Conservation (phyloP, 2,797 vertebrate genomes). For the Cephalopachus bancanus region DNA sequence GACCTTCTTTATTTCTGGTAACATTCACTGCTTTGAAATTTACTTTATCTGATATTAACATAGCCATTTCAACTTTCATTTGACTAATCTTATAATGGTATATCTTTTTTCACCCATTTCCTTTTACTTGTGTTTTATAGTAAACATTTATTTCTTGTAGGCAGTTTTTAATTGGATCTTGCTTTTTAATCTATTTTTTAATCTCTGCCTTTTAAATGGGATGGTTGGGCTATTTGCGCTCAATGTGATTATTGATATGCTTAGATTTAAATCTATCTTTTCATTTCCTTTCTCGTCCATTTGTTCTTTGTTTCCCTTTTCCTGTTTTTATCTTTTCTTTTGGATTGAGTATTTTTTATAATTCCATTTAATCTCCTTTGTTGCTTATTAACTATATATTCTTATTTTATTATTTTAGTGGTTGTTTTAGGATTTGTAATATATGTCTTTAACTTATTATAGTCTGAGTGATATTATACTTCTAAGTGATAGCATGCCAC, state of each 20-base stretch:
- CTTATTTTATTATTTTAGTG: slow-evolving; percentile 11
- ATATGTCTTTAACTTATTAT: neutral
- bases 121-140: neutral
- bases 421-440: slow-evolving; percentile 9
- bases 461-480: neutral
- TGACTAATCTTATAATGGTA: neutral
- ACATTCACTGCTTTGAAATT: neutral
- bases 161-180: neutral
- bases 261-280: neutral
- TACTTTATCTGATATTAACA: neutral
- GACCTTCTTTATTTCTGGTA: neutral
- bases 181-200: neutral
- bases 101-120: neutral
- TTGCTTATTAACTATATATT: slow-evolving; percentile 5
- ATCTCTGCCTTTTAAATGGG: neutral
- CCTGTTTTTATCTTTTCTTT: neutral
- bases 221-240: neutral
- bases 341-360: neutral
- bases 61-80: neutral
- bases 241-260: neutral
- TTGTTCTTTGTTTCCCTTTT: neutral
- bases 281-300: neutral
- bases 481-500: neutral
- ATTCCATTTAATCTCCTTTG: neutral
- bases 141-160: slow-evolving; percentile 2